These are phyloP conservation scores for Pleuronectes platessa DNA, from an alignment of 2,113 vertebrate species.

Conservation along the genomic window DNA sequence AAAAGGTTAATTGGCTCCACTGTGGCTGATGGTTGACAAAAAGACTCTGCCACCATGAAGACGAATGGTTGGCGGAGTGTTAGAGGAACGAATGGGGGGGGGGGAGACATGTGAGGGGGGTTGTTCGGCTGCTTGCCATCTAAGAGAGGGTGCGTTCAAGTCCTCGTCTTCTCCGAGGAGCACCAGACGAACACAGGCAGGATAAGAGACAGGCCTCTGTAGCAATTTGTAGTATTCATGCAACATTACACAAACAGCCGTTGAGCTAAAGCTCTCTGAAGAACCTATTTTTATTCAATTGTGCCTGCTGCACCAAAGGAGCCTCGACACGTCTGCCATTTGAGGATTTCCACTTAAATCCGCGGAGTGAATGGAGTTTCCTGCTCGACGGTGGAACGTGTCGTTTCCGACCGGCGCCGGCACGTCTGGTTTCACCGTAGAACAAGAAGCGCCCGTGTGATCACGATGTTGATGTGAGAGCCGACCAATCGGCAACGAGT, in stretches of 20 bases:
- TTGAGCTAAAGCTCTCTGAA: constrained; percentile 51
- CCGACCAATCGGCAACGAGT: constrained; percentile 67
- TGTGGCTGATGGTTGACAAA: constrained; percentile 30
- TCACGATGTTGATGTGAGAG: constrained; percentile 35
- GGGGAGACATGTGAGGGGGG: background rate
- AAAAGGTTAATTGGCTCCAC: constrained; percentile 52
- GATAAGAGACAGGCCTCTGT: constrained; percentile 59
- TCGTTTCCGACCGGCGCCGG: constrained; percentile 24
- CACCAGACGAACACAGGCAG: constrained; percentile 41
- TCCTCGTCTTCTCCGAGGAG: constrained; percentile 48
- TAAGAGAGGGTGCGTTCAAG: constrained; percentile 41
- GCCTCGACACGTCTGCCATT: constrained; percentile 12
- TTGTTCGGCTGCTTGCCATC: constrained; percentile 32
- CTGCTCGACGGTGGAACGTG: constrained; percentile 18
- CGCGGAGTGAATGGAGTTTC: background rate
- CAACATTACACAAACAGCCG: constrained; percentile 72
- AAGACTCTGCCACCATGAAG: background rate
- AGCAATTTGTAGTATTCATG: constrained; percentile 72
- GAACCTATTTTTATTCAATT: constrained; percentile 57
- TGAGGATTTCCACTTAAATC: constrained; percentile 27
- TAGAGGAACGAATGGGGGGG: constrained; percentile 30
- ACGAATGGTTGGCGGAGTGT: constrained; percentile 24
- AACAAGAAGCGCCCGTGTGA: background rate
- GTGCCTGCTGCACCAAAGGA: constrained; percentile 27
- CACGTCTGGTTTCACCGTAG: no score